Percentiles rank a stretch among this genome's conserved stretches.
Evolutionary conservation across 2,113 vertebrate genomes (phyloP).

Genomic region (Crocuta crocuta): DNA sequence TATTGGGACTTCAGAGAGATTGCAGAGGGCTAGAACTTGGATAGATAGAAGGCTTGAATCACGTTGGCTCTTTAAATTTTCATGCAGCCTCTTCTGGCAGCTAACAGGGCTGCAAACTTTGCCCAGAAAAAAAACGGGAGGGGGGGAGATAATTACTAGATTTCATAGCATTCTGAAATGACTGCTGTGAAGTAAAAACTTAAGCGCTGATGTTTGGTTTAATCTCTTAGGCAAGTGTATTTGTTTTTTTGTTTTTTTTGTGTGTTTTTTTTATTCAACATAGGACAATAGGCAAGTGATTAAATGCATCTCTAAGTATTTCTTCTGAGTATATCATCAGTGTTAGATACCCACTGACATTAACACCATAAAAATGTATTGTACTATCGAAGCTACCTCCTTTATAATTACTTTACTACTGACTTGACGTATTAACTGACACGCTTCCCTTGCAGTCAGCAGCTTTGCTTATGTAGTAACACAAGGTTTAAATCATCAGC

Average conservation of each 20-base stretch:
- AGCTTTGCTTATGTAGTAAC: background rate
- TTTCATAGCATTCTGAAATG: slow-evolving; percentile 19
- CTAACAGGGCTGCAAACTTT: background rate
- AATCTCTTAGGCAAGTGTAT: background rate
- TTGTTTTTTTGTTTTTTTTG: background rate
- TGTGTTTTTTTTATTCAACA: background rate
- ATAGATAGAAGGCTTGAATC: background rate
- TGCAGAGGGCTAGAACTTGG: background rate
- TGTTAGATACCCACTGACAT: background rate
- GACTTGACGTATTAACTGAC: slow-evolving; percentile 27
- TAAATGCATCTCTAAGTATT: background rate
- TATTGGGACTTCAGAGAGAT: background rate
- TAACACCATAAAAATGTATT: background rate
- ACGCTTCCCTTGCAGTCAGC: background rate
- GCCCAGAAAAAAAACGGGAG: background rate
- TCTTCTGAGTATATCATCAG: background rate
- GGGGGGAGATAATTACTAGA: background rate
- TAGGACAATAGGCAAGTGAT: background rate
- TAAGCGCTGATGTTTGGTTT: background rate
- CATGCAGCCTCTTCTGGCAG: background rate
- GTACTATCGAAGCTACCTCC: background rate
- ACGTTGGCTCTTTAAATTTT: background rate
- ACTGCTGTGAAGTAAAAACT: background rate
- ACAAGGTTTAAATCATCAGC: background rate
- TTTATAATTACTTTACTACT: background rate